Base-by-base conservation (phyloP, 2,888 invertebrate genomes). In the Pandemis cinnamomeana region DNA sequence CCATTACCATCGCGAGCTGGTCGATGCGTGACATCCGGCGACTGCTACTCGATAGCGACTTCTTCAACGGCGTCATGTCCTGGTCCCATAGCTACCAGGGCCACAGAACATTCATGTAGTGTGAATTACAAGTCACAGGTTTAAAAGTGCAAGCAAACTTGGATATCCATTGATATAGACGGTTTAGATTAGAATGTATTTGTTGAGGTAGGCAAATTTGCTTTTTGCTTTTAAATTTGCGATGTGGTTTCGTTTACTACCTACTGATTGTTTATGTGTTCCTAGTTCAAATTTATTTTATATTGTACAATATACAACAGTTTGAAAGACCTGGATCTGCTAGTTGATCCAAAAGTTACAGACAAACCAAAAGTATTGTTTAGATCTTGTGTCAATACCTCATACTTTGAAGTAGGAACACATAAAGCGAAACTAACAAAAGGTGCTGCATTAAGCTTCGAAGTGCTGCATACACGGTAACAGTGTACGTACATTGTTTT, bases 11-110 rank as follows among this genome's bases (percentile, higher is more conserved):
- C 89, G 97, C 95, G 91, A 97, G 95, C 93, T 97, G 96, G 87
- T 97, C 96, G 94, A 97, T 97, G 94, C 97, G 95, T 94, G 97
- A 97, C 95, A 97, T 97, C 95, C 96, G 95, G 89, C 97, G 95
- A 90, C 97, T 96, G 91, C 96, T 95, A 86, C 95, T 95, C 82
- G 97, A 96, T 81, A 97, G 95, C 85, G 97, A 96, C 91, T 96
- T 96, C 95, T 97, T 98, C 92, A 98, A 95, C 87, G 97, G 97
- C 89, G 96, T 96, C 94, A 98, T 97, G 92, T 98, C 97, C 95
- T 97, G 97, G 95, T 98, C 97, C 96, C 97, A 98, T 86, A 97
- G 95, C 96, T 97, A 95, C 81, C 87, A 86, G 87, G 86, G 78
- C 80, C 80, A 82, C 79, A 87, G 84, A 87, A 90, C 82, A 86